A percentile compares a stretch with the other conserved stretches of the same genome.
Evolutionary conservation across 2,888 invertebrate species (phyloP).

Genomic region (Apamea sordens): DNA sequence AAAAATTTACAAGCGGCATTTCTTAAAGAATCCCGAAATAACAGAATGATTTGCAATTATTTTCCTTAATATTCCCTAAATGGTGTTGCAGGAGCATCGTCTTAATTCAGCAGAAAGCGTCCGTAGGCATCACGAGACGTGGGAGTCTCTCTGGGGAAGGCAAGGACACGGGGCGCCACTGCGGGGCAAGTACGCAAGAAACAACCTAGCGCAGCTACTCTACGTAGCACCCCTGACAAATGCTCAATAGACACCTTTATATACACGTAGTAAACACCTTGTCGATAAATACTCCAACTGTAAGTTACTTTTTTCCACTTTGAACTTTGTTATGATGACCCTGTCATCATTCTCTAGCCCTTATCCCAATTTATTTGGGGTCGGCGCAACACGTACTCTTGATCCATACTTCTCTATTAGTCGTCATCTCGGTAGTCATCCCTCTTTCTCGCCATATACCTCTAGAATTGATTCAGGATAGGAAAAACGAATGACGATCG

Average conservation of each 20-base stretch:
- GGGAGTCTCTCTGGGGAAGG: constrained; percentile 94
- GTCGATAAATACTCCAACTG: neutral
- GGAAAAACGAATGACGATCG: neutral
- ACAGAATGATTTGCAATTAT: no score
- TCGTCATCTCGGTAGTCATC: neutral
- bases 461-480: neutral
- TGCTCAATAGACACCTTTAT: constrained; percentile 57
- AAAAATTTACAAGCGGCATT: neutral
- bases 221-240: constrained; percentile 80
- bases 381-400: neutral
- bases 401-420: neutral
- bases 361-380: neutral
- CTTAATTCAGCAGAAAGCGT: constrained; percentile 92
- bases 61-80: neutral
- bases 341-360: no score
- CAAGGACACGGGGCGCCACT: constrained; percentile 92
- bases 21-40: neutral
- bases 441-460: neutral
- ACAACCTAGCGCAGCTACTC: constrained; percentile 83
- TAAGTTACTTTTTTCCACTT: no score
- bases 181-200: constrained; percentile 87
- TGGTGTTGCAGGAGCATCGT: constrained; percentile 88
- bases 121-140: constrained; percentile 93
- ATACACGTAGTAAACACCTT: constrained; percentile 3
- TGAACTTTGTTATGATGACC: neutral